These are phyloP conservation scores for Neopelma chrysocephalum DNA, from an alignment of 2,797 vertebrate genomes.

Conservation along the genomic window DNA sequence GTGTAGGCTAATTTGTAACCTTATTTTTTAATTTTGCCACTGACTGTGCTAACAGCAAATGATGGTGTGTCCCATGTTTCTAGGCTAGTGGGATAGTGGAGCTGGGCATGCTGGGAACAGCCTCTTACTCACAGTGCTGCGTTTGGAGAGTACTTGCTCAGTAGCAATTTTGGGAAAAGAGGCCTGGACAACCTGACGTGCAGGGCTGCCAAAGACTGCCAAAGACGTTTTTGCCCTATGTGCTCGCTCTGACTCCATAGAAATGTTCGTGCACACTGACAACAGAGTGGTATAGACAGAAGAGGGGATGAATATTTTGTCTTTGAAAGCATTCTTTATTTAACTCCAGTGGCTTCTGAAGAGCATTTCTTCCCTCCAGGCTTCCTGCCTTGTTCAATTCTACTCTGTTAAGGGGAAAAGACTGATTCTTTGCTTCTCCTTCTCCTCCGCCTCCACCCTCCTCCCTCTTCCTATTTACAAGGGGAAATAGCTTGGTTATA, in stretches of 20 bases:
- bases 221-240: fast-evolving
- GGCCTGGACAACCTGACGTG: neutral
- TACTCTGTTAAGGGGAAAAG: neutral
- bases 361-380: neutral
- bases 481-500: neutral
- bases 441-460: no score
- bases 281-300: neutral
- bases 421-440: neutral
- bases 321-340: neutral
- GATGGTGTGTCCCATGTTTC: neutral
- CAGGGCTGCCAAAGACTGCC: neutral
- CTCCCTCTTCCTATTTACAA: neutral
- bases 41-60: neutral
- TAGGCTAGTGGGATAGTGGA: neutral
- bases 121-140: fast-evolving
- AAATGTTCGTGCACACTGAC: neutral
- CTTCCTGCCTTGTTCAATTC: neutral
- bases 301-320: fast-evolving
- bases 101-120: neutral
- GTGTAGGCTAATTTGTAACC: neutral
- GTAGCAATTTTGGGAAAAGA: neutral
- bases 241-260: neutral
- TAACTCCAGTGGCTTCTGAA: neutral
- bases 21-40: neutral
- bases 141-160: fast-evolving